These are phyloP conservation scores for Oreonectes daqikongensis DNA, from an alignment of 2,797 vertebrate species.

Conservation along the genomic window DNA sequence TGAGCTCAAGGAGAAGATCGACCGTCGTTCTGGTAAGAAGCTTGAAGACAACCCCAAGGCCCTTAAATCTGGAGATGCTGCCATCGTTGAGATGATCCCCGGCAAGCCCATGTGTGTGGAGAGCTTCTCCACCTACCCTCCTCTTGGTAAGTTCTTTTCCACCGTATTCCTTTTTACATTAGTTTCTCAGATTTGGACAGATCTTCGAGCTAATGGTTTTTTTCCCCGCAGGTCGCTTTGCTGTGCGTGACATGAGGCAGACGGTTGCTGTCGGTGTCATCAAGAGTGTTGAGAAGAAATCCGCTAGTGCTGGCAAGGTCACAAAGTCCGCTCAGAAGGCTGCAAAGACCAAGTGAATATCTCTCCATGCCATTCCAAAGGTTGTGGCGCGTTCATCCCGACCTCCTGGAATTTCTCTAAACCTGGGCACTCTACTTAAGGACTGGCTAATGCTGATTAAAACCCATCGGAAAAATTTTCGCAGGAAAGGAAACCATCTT, in stretches of 20 bases:
- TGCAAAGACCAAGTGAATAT: conserved; percentile 64
- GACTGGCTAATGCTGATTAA: conserved; percentile 73
- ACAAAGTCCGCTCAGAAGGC: conserved; percentile 67
- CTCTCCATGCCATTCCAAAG: conserved; percentile 51
- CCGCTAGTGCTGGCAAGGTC: conserved; percentile 58
- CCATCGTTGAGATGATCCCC: conserved; percentile 68
- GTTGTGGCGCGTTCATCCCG: conserved; percentile 48
- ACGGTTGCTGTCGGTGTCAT: conserved; percentile 73
- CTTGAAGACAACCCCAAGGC: conserved; percentile 69
- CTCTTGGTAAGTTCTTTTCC: conserved; percentile 60
- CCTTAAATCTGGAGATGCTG: conserved; percentile 71
- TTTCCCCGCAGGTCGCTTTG: conserved; percentile 62
- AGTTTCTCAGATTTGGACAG: background rate
- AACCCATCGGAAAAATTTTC: conserved; percentile 71
- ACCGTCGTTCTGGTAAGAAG: conserved; percentile 74
- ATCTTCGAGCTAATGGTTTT: background rate
- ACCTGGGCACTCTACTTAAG: conserved; percentile 68
- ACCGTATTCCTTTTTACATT: background rate
- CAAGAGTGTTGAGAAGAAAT: conserved; percentile 67
- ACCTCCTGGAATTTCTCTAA: conserved; percentile 58
- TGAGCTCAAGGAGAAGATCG: conserved; percentile 84
- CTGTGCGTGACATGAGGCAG: conserved; percentile 72
- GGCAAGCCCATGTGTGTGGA: conserved; percentile 75
- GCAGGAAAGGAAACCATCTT: conserved; percentile 66
- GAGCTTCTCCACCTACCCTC: conserved; percentile 66